Base-by-base conservation (phyloP, 2,888 invertebrate genomes). In the Aspidiotus rigidus region DNA sequence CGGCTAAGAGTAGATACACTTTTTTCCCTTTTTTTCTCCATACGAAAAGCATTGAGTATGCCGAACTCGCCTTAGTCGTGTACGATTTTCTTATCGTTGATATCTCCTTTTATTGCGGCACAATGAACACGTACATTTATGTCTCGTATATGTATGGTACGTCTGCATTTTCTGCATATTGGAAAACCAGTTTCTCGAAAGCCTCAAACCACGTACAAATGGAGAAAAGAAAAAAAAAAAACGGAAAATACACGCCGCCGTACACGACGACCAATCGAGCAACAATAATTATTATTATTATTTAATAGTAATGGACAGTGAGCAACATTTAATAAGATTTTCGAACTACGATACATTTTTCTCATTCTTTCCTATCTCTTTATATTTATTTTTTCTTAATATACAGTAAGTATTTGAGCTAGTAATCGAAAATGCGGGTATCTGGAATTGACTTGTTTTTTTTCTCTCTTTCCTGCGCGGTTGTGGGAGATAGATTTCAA, bases 371-470 rank as follows among this genome's bases (percentile, higher is more conserved):
- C 28, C 28, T 28, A 28, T n/a, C 10, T 49, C 11, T 49, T 49
- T 49, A n/a, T 49, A 49, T 49, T 11, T 49, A 49, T n/a, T 49
- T 49, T n/a, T 49, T 49, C 49, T 28, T 13, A 49, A 49, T 49
- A 6, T 6, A n/a, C 49, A 49, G 10, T 49, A 49, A 49, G 49
- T 11, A 13, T 49, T 49, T 49, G 11, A 11, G 49, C 11, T n/a
- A n/a, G 57, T 57, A 57, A 57, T 17, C 57, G 57, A 57, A 57
- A 7, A 57, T 57, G 57, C 57, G 16, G 57, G 57, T 57, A 57
- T 57, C 16, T 57, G 17, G 17, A 57, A 7, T 57, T 57, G 16
- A 57, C 57, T 57, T 16, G n/a, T 57, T 57, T 57, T 57, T n/a
- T 16, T 10, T 10, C 49, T n/a, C 11, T n/a, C 11, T 13, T 13